Percentiles rank a stretch among this genome's conserved stretches.
Evolutionary conservation across 2,888 invertebrate genomes (phyloP).

Genomic region (Escarpia spicata): DNA sequence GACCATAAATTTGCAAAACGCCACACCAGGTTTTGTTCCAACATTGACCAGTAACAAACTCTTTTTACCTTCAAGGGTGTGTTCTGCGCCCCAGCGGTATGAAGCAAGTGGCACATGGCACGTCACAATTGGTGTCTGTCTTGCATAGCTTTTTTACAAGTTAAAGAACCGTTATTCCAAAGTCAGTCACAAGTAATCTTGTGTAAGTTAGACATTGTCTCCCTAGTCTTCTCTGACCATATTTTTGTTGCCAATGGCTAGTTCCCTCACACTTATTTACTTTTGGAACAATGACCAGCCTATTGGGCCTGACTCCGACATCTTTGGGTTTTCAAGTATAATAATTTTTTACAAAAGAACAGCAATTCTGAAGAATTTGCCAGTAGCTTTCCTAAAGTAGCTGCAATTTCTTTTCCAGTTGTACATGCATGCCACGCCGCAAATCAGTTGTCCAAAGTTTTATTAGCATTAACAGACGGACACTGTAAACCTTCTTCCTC

Average conservation of each 20-base stretch:
- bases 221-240: too few relatives aligned
- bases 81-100: not conserved
- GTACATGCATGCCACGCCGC: not conserved
- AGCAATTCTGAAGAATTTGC: not conserved
- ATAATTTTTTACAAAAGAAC: not conserved
- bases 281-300: too few relatives aligned
- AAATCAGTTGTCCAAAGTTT: not conserved
- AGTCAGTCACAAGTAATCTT: too few relatives aligned
- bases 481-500: not conserved
- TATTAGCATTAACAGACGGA: not conserved
- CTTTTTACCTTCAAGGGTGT: not conserved
- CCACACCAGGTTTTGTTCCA: not conserved
- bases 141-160: too few relatives aligned
- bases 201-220: too few relatives aligned
- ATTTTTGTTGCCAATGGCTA: too few relatives aligned
- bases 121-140: too few relatives aligned
- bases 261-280: too few relatives aligned
- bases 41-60: not conserved
- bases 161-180: too few relatives aligned
- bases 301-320: too few relatives aligned
- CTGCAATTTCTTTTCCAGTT: not conserved
- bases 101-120: too few relatives aligned
- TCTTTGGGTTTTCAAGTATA: too few relatives aligned
- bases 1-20: not conserved
- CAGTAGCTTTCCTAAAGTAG: not conserved